Percentiles rank a stretch among this genome's conserved stretches.
These are phyloP conservation scores for Palloptera scutellata DNA, from an alignment of 2,888 invertebrate species.

Conservation along the genomic window DNA sequence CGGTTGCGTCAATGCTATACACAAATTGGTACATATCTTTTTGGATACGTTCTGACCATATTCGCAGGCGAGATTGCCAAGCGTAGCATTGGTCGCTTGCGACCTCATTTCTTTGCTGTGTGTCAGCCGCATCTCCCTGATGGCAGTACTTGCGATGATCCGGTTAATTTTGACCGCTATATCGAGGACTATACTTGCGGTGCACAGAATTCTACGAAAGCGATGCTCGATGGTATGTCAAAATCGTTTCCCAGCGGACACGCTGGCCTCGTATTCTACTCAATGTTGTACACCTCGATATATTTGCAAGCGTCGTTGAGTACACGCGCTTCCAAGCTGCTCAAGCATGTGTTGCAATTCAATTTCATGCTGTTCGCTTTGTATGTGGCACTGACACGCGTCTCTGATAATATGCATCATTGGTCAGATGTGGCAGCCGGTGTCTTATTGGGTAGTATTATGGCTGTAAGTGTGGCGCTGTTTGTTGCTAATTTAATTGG, in stretches of 20 bases:
- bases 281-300: slow-evolving; percentile 84
- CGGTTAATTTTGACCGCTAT: slow-evolving; percentile 71
- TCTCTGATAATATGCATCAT: slow-evolving; percentile 55
- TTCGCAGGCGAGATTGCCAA: slow-evolving; percentile 51
- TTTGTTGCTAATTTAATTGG: slow-evolving; percentile 52
- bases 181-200: slow-evolving; percentile 77
- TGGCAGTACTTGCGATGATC: slow-evolving; percentile 67
- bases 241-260: slow-evolving; percentile 93
- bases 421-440: slow-evolving; percentile 58
- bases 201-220: slow-evolving; percentile 64
- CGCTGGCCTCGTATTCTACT: slow-evolving; percentile 85
- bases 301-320: slow-evolving; percentile 88
- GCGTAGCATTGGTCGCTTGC: slow-evolving; percentile 50
- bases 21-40: slow-evolving; percentile 53
- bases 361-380: slow-evolving; percentile 56
- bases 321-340: slow-evolving; percentile 80
- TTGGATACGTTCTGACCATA: slow-evolving; percentile 51
- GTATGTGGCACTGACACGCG: slow-evolving; percentile 53
- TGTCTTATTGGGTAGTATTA: slow-evolving; percentile 46
- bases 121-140: slow-evolving; percentile 77
- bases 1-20: slow-evolving; percentile 50
- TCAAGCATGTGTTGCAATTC: slow-evolving; percentile 81
- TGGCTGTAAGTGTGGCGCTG: slow-evolving; percentile 48
- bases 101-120: slow-evolving; percentile 65
- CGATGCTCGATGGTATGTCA: slow-evolving; percentile 67